Percentiles rank a stretch among this genome's conserved stretches.
Conservation (phyloP, 2,888 invertebrate genomes). For the Neria commutata region DNA sequence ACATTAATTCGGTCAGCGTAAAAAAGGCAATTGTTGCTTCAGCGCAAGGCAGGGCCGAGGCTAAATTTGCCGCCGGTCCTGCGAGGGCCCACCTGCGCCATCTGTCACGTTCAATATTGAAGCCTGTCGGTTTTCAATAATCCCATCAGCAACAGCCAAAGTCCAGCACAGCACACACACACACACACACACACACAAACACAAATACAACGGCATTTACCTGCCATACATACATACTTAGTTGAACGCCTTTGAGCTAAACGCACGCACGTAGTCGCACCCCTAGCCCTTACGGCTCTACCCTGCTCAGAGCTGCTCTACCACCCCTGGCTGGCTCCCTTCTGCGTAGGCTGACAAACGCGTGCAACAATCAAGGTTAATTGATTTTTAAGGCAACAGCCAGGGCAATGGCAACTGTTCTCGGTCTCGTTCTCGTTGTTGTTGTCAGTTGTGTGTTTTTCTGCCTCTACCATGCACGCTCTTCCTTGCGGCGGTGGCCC, state of each 20-base stretch:
- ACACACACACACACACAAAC: constrained; percentile 16
- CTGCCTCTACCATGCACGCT: too few relatives aligned
- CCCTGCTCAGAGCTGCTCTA: background rate
- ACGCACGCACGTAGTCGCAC: background rate
- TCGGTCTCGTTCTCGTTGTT: constrained; percentile 1
- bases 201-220: constrained; percentile 17
- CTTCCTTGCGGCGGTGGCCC: too few relatives aligned
- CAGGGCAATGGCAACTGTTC: too few relatives aligned
- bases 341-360: constrained; percentile 16
- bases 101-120: constrained; percentile 40
- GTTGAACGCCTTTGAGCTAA: background rate
- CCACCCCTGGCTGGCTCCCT: background rate
- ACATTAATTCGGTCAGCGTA: constrained; percentile 15
- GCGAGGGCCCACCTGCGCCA: constrained; percentile 16
- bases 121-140: constrained; percentile 34
- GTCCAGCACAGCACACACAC: constrained; percentile 13
- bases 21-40: background rate
- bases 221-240: background rate
- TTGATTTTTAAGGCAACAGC: constrained; percentile 51
- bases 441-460: background rate
- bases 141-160: constrained; percentile 41
- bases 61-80: background rate
- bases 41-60: background rate
- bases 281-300: background rate
- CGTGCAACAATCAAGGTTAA: constrained; percentile 54